Evolutionary conservation across 1,140 invertebrate species (phyloP), one percentile per base, ranked within the genome.

Genomic region (Ladona fulva): DNA sequence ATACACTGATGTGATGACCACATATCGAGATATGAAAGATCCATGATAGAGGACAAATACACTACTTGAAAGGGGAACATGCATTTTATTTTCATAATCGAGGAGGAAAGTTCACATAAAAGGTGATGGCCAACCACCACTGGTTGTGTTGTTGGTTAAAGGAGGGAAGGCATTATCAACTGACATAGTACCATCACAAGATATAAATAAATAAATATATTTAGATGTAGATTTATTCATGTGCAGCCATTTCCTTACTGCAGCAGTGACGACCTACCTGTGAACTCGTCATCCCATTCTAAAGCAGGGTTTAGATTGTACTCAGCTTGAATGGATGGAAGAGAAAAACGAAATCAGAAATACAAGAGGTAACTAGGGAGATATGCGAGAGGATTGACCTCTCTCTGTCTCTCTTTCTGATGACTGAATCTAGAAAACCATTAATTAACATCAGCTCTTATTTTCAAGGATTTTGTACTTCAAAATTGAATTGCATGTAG

Each of bases 261-360:
- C 74, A 75, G 78, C 42, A 52, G 25, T 80, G 78, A 24, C 74
- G 82, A 95, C 94, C 93, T 97, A 97, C 95, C 95, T 97, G 95
- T 95, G 89, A 98, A 98, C 90, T 99, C 96, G 95, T 98, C 96
- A 92, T 99, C 97, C 96, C 97, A 99, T 90, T 98, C 96, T 96
- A 98, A 96, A 94, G 94, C 94, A 90, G 95, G 94, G 92, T 96
- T 96, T 92, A 96, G 93, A 95, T 96, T 96, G 94, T 96, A 96
- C 91, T 96, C 95, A 91, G 96, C 95, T 96, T 42, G 74, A 75
- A 25, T 75, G 52, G 24, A 42, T 25, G 74, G 74, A 25, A 75
- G 29, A 25, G 29, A 75, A 75, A 75, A 42, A 25, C n/a, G 52
- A 75, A 75, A 75, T 25, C 37, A 75, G 29, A 75, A 24, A 66